These are phyloP conservation scores for Xerus inauris DNA, from an alignment of 2,113 vertebrate species.

Conservation along the genomic window DNA sequence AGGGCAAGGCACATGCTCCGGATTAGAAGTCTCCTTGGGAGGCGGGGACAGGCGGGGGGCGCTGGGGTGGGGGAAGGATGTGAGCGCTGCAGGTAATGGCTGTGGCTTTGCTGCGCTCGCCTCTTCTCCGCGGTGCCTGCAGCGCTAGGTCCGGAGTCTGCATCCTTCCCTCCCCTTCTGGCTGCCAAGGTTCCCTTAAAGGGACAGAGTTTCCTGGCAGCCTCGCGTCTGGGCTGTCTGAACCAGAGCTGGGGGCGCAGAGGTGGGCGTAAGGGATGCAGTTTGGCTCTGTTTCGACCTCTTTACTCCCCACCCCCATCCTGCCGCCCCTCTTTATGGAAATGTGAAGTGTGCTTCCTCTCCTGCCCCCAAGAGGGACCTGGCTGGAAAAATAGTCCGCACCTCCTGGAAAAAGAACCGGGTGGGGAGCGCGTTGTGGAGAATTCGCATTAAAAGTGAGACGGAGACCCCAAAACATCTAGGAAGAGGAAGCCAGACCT, in stretches of 20 bases:
- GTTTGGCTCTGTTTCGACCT: conserved; percentile 48
- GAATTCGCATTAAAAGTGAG: conserved; percentile 56
- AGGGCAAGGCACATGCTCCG: conserved; percentile 57
- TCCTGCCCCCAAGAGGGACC: conserved; percentile 72
- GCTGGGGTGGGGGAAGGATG: background rate
- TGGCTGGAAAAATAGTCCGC: conserved; percentile 61
- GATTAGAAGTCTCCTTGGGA: conserved; percentile 63
- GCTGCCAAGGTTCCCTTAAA: conserved; percentile 65
- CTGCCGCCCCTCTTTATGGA: conserved; percentile 18
- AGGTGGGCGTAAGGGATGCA: conserved; percentile 40
- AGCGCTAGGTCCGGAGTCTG: conserved; percentile 24
- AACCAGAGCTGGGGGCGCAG: background rate
- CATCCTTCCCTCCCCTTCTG: conserved; percentile 41
- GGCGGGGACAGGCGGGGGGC: conserved; percentile 41
- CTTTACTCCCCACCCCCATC: background rate
- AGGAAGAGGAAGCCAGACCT: background rate
- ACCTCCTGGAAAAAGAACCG: conserved; percentile 24
- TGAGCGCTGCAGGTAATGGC: conserved; percentile 63
- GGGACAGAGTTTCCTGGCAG: conserved; percentile 45
- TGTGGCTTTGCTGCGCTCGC: conserved; percentile 36
- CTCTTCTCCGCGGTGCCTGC: background rate
- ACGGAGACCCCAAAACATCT: background rate
- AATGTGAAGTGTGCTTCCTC: conserved; percentile 61
- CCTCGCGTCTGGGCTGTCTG: background rate
- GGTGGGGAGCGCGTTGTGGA: background rate